Base-by-base conservation (phyloP, 2,113 vertebrate species). In the Sphyrna mokarran region DNA sequence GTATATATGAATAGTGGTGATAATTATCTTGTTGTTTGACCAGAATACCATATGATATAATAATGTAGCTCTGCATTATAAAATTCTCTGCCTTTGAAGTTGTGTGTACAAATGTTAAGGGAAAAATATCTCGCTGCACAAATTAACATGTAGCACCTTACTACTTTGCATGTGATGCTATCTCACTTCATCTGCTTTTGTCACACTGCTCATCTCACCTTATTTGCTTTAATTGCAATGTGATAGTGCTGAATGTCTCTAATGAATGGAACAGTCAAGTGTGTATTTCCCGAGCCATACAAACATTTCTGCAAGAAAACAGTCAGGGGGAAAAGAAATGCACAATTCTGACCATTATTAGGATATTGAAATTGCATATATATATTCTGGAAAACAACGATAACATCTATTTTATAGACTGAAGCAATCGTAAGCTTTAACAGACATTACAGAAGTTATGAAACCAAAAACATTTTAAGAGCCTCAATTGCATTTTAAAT, bases 221-320 rank as follows among this genome's bases (percentile, higher is more conserved):
- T 95, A 72, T 95, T 95, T 95, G 94, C 94, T 95, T 95, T 95
- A 72, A 72, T 95, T 72, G 68, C 94, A 54, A 54, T 48, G 94
- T 76, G 94, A 95, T 76, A 54, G 68, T 9, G 40, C 69, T 95
- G 94, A 95, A 95, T 54, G 26, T 54, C 69, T 54, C 23, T 72
- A 95, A 72, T 95, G 69, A 95, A 33, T 69, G 40, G 94, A 70
- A 72, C 94, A 95, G 43, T 76, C 40, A 76, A 48, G 40, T 72
- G 94, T 95, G 94, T 68, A 95, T 54, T 70, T 95, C 69, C 40
- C 23, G 0, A 14, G 68, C 40, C 48, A 6, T 54, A 16, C 43
- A 10, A 33, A 72, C 94, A 95, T 43, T 40, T 72, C 68, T 29
- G 40, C 94, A 48, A 72, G 40, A 40, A 40, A 33, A 76, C 68